Conservation (phyloP, 2,113 vertebrate genomes). For the Cinclus mexicanus region DNA sequence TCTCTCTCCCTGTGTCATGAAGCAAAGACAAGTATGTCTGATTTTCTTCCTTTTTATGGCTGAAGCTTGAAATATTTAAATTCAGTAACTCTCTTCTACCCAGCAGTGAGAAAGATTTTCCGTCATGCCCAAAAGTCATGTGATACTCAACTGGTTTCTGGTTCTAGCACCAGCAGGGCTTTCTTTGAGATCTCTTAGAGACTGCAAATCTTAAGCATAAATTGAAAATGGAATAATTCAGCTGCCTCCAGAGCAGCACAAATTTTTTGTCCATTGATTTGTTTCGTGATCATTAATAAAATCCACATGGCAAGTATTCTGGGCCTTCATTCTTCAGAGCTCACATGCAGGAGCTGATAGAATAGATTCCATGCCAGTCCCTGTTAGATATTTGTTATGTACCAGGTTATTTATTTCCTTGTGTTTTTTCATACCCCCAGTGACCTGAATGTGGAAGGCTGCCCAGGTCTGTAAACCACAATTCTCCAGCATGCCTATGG, state of each 20-base stretch:
- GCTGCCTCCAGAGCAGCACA: conserved; percentile 10
- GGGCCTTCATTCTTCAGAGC: background rate
- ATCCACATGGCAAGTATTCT: background rate
- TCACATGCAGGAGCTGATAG: background rate
- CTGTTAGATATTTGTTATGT: background rate
- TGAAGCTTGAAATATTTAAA: background rate
- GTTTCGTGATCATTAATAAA: background rate
- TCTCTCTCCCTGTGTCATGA: background rate
- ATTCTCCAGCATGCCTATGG: background rate
- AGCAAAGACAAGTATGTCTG: background rate
- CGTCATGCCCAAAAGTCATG: background rate
- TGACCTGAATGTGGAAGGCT: background rate
- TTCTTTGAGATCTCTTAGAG: background rate
- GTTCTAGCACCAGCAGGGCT: background rate
- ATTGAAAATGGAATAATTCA: conserved; percentile 13
- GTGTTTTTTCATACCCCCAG: background rate
- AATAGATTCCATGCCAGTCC: background rate
- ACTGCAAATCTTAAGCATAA: background rate
- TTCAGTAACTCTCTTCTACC: background rate
- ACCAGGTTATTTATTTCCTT: background rate
- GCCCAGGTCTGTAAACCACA: background rate
- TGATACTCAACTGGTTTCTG: background rate
- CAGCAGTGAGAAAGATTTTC: background rate
- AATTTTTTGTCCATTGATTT: conserved; percentile 19
- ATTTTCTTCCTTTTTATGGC: background rate